Evolutionary conservation across 1,140 invertebrate genomes (phyloP).

Genomic region (Ruditapes philippinarum): DNA sequence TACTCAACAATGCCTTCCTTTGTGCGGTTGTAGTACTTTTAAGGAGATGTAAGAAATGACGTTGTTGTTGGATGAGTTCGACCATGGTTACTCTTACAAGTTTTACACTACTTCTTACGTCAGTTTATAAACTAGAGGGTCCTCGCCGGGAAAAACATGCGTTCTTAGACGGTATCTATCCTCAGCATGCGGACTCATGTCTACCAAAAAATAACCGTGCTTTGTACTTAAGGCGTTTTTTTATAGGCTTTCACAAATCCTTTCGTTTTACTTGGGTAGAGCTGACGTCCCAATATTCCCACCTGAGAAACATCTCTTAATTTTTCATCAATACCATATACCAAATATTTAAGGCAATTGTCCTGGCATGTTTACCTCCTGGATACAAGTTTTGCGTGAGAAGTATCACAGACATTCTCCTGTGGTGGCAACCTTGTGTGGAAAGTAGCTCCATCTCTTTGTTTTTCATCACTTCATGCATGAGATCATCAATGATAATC

Average conservation of each 20-base stretch:
- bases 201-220: conserved; percentile 56
- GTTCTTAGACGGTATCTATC: background rate
- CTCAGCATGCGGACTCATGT: conserved; percentile 28
- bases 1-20: background rate
- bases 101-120: background rate
- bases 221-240: conserved; percentile 8
- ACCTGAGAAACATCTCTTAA: conserved; percentile 58
- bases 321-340: conserved; percentile 16
- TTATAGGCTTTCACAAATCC: conserved; percentile 32
- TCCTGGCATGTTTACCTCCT: background rate
- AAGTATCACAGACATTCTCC: too few relatives aligned
- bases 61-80: conserved; percentile 7
- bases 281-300: background rate
- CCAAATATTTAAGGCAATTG: conserved; percentile 18
- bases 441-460: too few relatives aligned
- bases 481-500: background rate
- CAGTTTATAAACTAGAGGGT: background rate
- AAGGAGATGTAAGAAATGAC: background rate
- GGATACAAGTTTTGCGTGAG: too few relatives aligned
- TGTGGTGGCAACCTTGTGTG: too few relatives aligned
- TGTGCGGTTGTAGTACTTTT: background rate
- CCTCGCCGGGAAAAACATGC: background rate
- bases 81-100: background rate
- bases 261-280: background rate
- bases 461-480: too few relatives aligned